Base-by-base conservation (phyloP, 2,113 vertebrate genomes). In the Pteronura brasiliensis region DNA sequence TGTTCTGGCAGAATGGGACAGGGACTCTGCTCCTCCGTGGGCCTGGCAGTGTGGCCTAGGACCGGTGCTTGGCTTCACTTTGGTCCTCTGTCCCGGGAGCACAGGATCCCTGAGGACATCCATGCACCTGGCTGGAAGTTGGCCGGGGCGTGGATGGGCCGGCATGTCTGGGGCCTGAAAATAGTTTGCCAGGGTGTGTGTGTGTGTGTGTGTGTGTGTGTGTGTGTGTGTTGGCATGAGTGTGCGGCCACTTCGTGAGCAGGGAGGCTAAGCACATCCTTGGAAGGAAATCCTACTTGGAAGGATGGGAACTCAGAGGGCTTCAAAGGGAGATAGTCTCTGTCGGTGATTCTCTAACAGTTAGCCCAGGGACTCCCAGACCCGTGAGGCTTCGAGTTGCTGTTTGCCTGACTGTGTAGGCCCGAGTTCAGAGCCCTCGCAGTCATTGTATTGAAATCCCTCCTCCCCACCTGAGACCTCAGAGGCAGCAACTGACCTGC, bases 301-400 rank as follows among this genome's bases (percentile, higher is more conserved):
- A 67, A 39, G 59, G 47, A 39, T 20, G 1, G 15, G 55, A 77
- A 63, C 76, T 79, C 85, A 59, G 49, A 67, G 49, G 61, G 20
- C 86, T 95, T 93, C 80, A 39, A 34, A 86, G 57, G 55, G 31
- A 76, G 71, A 61, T 17, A 21, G 8, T 25, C 95, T 61, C 55
- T 3, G 0, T 79, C 72, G 2, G 4, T 47, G 63, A 6, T 79
- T 90, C 42, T 96, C 42, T 20, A 10, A 29, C 1, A 1, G 71
- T 57, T 44, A 44, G 1, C 79, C 83, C n/a, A 44, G 74, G 83
- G 55, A 57, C 83, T 34, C 80, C 52, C 72, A 86, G 77, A 92
- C 52, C 27, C 4, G 17, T 21, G 11, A 81, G 80, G 29, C 71
- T 82, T 85, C 23, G 34, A 59, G 90, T 27, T 59, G 52, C 86